Conservation (phyloP, 2,797 vertebrate genomes). For the Acanthiza pusilla region DNA sequence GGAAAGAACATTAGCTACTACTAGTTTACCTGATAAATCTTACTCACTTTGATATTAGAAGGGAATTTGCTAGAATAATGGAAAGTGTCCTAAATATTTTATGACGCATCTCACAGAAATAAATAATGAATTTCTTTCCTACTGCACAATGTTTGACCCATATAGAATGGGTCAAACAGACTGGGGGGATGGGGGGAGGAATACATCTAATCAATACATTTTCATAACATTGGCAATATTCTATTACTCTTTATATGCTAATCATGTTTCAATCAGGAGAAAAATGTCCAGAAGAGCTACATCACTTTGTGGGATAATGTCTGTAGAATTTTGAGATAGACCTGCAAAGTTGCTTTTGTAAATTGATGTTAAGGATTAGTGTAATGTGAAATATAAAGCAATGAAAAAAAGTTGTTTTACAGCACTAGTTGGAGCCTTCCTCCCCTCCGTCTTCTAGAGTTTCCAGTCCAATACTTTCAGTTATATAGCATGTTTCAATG, state of each 20-base stretch:
- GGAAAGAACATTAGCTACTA: background rate
- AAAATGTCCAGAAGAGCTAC: background rate
- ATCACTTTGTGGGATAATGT: background rate
- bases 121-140: background rate
- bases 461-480: background rate
- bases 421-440: background rate
- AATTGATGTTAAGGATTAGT: background rate
- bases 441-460: background rate
- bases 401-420: background rate
- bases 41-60: background rate
- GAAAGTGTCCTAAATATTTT: background rate
- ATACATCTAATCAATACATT: background rate
- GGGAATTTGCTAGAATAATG: background rate
- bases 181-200: fast-evolving
- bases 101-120: background rate
- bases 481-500: background rate
- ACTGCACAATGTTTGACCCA: background rate
- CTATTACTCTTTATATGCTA: background rate
- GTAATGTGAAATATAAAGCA: background rate
- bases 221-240: background rate
- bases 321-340: background rate
- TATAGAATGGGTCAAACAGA: background rate
- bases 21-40: background rate
- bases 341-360: background rate
- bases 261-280: background rate